Conservation (phyloP, 2,888 invertebrate species). For the Trissolcus japonicus region DNA sequence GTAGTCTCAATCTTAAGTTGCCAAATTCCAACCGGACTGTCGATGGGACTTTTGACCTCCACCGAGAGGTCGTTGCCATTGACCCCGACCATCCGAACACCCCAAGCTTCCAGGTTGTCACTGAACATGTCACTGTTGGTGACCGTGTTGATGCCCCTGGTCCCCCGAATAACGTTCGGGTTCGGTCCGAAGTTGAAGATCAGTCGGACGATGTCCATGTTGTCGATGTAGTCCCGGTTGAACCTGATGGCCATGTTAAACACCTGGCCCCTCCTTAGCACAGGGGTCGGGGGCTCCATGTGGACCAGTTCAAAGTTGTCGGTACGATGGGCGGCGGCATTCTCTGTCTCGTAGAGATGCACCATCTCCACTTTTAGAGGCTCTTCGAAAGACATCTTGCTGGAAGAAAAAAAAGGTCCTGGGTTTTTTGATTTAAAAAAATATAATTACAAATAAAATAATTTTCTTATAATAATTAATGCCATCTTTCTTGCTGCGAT, state of each 20-base stretch:
- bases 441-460: too few relatives aligned
- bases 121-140: slow-evolving; percentile 65
- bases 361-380: slow-evolving; percentile 80
- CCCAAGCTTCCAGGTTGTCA: slow-evolving; percentile 74
- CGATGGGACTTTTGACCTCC: slow-evolving; percentile 82
- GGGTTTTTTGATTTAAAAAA: too few relatives aligned
- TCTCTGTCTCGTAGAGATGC: slow-evolving; percentile 83
- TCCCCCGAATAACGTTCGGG: slow-evolving; percentile 79
- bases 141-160: slow-evolving; percentile 77
- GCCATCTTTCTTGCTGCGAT: too few relatives aligned
- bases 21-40: slow-evolving; percentile 84
- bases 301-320: slow-evolving; percentile 83
- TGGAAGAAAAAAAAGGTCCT: not conserved
- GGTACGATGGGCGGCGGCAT: slow-evolving; percentile 83
- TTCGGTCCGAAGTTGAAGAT: slow-evolving; percentile 81
- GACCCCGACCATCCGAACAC: slow-evolving; percentile 71
- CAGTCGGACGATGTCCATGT: slow-evolving; percentile 81
- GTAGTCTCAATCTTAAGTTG: slow-evolving; percentile 81
- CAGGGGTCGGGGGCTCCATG: slow-evolving; percentile 81
- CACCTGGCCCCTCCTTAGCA: slow-evolving; percentile 84
- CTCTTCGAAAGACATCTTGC: slow-evolving; percentile 72
- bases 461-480: too few relatives aligned
- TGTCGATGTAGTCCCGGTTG: slow-evolving; percentile 80
- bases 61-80: slow-evolving; percentile 67
- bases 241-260: slow-evolving; percentile 84